phyloP scores from a whole-genome alignment of 2,888 invertebrate genomes.

The Leptinotarsa haldemani region DNA sequence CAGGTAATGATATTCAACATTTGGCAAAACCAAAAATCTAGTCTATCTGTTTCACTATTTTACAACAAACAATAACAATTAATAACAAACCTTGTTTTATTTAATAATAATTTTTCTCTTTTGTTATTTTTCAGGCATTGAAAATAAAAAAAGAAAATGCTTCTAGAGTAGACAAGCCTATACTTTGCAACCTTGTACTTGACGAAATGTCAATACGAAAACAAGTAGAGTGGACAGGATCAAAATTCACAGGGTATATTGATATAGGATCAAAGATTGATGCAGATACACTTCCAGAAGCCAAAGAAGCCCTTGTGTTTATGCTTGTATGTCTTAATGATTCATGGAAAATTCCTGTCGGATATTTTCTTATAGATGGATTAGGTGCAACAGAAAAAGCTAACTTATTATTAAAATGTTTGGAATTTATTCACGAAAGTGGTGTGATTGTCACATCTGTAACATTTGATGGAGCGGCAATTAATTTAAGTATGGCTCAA shows the following conservation, averaged over 20 bases:
- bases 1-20: too few species aligned
- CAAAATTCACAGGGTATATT: conserved; percentile 34
- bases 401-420: conserved; percentile 7
- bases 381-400: conserved; percentile 39
- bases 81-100: too few species aligned
- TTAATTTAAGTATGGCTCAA: conserved; percentile 38
- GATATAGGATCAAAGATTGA: conserved; percentile 32
- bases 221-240: conserved; percentile 23
- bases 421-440: background rate
- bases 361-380: conserved; percentile 42
- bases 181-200: conserved; percentile 7
- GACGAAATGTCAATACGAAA: conserved; percentile 29
- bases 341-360: conserved; percentile 46
- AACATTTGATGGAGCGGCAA: conserved; percentile 40
- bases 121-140: too few species aligned
- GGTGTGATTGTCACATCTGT: conserved; percentile 34
- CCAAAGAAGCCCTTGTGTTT: conserved; percentile 41
- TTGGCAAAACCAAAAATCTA: too few species aligned
- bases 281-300: conserved; percentile 27
- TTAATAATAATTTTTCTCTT: too few species aligned
- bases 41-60: too few species aligned
- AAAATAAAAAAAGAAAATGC: too few species aligned
- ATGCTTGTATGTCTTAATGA: conserved; percentile 40
- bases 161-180: too few species aligned
- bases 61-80: too few species aligned